Base-by-base conservation (phyloP, 2,797 vertebrate genomes). In the Emys orbicularis region DNA sequence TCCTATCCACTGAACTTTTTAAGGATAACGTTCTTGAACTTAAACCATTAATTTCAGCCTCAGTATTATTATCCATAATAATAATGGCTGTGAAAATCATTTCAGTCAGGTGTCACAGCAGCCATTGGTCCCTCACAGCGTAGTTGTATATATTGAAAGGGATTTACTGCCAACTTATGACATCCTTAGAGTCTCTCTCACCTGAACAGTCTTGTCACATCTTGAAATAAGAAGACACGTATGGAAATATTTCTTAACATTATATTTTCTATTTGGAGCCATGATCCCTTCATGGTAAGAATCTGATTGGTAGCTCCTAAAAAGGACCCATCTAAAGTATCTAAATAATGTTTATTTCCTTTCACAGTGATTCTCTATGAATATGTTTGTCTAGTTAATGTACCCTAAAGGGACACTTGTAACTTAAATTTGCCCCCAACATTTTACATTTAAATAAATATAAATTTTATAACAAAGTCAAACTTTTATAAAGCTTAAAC, bases 51-150 rank as follows among this genome's bases (percentile, higher is more conserved):
- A 79, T 92, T 91, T 72, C 18, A 6, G 18, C 83, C 2, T 0
- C 77, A 29, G 6, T 41, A 74, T 84, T 93, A 59, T 83, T 94
- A 92, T 80, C 44, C 52, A 89, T 25, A 84, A 21, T 83, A 90
- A 7, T 2, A 87, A 65, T 56, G 41, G 59, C 37, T 88, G 77
- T 81, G 80, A 72, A 83, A 88, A 16, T 76, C 56, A 79, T 88
- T 93, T 93, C 53, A 59, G 84, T 87, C 90, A 94, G 90, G 90
- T 93, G 89, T 85, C 84, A 4, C 23, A 61, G 5, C 57, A 90
- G 6, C 21, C 83, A 83, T 2, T 44, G 37, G 6, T 93, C 27
- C 19, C 8, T 82, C 12, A 57, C 56, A 81, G 16, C 79, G 31
- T 77, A 89, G 44, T 87, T 86, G 65, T 61, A 8, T 52, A 65